A percentile compares a stretch with the other conserved stretches of the same genome.
Evolutionary conservation across 2,797 vertebrate genomes (phyloP).

Genomic region (Hipposideros larvatus): DNA sequence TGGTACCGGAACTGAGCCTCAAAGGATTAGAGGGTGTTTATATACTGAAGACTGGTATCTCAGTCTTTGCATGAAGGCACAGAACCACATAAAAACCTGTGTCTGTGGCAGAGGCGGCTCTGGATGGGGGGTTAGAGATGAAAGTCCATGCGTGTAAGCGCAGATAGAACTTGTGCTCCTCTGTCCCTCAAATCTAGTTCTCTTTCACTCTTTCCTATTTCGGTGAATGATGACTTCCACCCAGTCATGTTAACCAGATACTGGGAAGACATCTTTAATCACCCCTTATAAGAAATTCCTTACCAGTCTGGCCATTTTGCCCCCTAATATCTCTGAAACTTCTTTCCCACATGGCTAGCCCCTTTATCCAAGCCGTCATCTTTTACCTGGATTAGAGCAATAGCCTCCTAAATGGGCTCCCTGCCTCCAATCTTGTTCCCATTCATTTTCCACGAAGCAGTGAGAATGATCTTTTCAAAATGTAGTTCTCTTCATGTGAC

Average conservation of each 20-base stretch:
- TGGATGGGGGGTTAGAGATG: neutral
- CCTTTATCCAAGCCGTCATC: neutral
- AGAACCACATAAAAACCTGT: neutral
- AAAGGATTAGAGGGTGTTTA: neutral
- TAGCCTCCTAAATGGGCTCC: neutral
- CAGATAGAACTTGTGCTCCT: neutral
- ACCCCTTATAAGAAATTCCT: neutral
- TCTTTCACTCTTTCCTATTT: slow-evolving; percentile 39
- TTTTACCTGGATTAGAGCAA: neutral
- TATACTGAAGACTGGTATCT: neutral
- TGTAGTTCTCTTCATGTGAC: neutral
- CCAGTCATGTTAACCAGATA: slow-evolving; percentile 2
- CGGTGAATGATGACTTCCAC: neutral
- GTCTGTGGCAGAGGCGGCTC: neutral
- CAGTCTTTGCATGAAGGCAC: neutral
- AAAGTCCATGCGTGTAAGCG: neutral
- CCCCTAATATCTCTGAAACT: neutral
- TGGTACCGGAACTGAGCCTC: neutral
- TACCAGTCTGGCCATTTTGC: neutral
- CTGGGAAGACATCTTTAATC: slow-evolving; percentile 43
- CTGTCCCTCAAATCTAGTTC: neutral
- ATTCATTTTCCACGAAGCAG: neutral
- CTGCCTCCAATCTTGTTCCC: neutral
- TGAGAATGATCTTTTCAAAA: slow-evolving; percentile 10
- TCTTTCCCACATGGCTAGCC: neutral